Percentiles rank a stretch among this genome's conserved stretches.
Conservation (phyloP, 2,797 vertebrate species). For the Iguana delicatissima region DNA sequence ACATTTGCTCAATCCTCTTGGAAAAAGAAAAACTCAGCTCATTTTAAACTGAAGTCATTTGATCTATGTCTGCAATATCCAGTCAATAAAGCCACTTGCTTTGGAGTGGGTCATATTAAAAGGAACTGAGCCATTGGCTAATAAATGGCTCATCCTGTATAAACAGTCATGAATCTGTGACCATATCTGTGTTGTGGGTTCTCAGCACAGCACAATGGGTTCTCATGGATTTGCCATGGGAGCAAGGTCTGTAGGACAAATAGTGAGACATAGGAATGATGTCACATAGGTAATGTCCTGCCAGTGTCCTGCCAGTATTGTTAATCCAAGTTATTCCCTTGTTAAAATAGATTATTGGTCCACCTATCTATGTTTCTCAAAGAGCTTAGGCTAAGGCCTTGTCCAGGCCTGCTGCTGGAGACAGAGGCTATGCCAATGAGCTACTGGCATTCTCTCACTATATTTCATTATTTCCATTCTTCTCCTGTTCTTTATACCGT, state of each 20-base stretch:
- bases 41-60: constrained; percentile 2
- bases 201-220: no score
- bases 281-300: background rate
- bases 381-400: background rate
- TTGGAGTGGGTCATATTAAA: background rate
- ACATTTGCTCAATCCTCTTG: constrained; percentile 15
- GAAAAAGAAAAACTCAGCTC: constrained; percentile 3
- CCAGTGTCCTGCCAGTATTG: background rate
- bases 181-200: background rate
- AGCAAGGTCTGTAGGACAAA: background rate
- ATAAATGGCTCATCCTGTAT: background rate
- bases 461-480: background rate
- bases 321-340: background rate
- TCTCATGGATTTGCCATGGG: background rate
- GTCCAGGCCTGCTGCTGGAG: background rate
- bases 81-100: background rate
- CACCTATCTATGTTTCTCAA: background rate
- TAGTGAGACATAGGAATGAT: background rate
- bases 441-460: background rate
- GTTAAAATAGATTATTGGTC: no score
- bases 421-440: background rate
- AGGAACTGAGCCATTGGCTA: background rate
- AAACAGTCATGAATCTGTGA: background rate
- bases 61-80: background rate
- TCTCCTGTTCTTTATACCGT: background rate